Percentiles rank a stretch among this genome's conserved stretches.
These are phyloP conservation scores for Chaetorhynchus papuensis DNA, from an alignment of 2,113 vertebrate species.

Conservation along the genomic window DNA sequence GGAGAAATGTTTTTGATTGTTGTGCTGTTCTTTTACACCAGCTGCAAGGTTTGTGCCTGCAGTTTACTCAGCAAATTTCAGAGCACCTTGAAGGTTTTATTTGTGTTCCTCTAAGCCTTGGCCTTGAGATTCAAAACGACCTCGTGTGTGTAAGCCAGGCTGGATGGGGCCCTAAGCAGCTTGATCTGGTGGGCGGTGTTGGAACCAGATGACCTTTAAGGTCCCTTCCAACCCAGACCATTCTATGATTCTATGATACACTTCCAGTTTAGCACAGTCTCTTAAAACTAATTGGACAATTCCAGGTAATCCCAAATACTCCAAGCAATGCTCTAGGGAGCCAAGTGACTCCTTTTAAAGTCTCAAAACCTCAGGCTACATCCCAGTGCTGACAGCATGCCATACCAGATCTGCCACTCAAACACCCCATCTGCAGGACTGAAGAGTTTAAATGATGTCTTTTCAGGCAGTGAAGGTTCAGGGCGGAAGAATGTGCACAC, in stretches of 20 bases:
- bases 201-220: background rate
- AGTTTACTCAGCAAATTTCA: background rate
- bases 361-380: background rate
- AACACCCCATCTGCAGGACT: background rate
- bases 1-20: background rate
- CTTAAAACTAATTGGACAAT: background rate
- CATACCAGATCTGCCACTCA: background rate
- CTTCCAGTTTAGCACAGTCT: background rate
- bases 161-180: background rate
- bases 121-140: background rate
- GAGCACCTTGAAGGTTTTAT: background rate
- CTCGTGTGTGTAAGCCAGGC: too few relatives aligned
- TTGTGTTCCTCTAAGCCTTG: background rate
- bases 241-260: background rate
- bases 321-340: background rate
- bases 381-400: fast-evolving
- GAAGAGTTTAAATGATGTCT: background rate
- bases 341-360: background rate
- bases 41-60: background rate
- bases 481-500: background rate
- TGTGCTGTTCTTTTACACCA: background rate
- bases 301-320: background rate
- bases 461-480: background rate
- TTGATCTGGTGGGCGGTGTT: background rate
- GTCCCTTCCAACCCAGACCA: background rate